Evolutionary conservation across 35 echinoderm and acorn worm genomes (phyloP).

Genomic region (Ophioderma brevispina): DNA sequence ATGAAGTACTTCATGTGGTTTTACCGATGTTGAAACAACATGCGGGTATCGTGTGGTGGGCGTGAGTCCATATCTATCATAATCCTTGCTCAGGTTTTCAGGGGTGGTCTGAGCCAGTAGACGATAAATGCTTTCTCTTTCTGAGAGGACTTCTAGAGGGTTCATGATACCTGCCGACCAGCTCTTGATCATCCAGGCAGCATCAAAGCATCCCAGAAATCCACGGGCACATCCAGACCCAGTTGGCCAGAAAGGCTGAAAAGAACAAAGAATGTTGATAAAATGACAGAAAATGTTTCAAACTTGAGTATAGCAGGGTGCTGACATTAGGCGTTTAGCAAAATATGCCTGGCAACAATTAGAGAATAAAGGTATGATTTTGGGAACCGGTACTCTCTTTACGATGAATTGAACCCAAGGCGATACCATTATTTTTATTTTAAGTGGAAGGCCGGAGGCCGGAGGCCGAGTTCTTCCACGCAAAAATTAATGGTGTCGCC

Average conservation of each 20-base stretch:
- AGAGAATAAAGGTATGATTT: too few species aligned
- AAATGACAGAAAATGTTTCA: too few species aligned
- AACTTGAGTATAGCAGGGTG: too few species aligned
- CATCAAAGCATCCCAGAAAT: conserved; percentile 84
- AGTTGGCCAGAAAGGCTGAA: conserved; percentile 97
- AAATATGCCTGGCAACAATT: too few species aligned
- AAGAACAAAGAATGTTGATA: too few species aligned
- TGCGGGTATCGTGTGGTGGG: conserved; percentile 85
- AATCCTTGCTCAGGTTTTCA: conserved; percentile 85
- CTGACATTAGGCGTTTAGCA: too few species aligned
- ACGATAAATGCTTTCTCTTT: conserved; percentile 89
- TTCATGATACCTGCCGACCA: conserved; percentile 73
- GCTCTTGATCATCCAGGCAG: conserved; percentile 82
- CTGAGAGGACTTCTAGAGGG: conserved; percentile 80
- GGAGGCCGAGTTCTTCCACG: too few species aligned
- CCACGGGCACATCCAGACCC: conserved; percentile 97
- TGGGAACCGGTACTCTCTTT: too few species aligned
- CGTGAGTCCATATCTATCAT: conserved; percentile 73
- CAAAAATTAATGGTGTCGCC: too few species aligned
- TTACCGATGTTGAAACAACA: conserved; percentile 53
- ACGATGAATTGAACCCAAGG: too few species aligned
- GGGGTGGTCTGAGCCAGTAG: conserved; percentile 94
- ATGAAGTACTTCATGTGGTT: conserved; percentile 62
- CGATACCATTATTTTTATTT: too few species aligned
- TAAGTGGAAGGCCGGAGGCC: too few species aligned